A percentile compares a stretch with the other conserved stretches of the same genome.
phyloP scores from a whole-genome alignment of 1,140 invertebrate species.

The Pachyrhynchus sulphureomaculatus region DNA sequence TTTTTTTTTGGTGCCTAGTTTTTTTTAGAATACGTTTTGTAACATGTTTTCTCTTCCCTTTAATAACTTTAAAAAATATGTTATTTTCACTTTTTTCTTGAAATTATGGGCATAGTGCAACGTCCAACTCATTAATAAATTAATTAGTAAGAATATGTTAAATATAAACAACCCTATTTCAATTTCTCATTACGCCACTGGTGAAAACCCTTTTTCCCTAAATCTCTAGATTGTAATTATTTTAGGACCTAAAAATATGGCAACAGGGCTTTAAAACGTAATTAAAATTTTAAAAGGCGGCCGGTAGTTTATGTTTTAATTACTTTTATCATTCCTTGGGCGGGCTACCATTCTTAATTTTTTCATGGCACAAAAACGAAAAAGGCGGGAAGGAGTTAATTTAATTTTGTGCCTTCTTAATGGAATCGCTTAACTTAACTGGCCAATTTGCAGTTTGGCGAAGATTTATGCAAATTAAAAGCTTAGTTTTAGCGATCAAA shows the following conservation, averaged over 20 bases:
- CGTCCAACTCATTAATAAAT: no score
- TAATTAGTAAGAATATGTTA: no score
- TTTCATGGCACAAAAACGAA: slow-evolving; percentile 17
- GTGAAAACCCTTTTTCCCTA: no score
- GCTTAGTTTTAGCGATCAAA: slow-evolving; percentile 19
- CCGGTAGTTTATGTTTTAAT: slow-evolving; percentile 19
- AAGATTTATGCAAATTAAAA: slow-evolving; percentile 23
- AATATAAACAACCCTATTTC: no score
- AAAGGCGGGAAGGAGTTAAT: slow-evolving; percentile 21
- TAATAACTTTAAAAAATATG: no score
- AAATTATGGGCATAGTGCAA: no score
- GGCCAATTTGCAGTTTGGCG: slow-evolving; percentile 25
- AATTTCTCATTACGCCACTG: no score
- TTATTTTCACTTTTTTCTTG: no score
- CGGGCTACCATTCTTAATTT: slow-evolving; percentile 22
- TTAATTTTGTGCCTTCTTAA: slow-evolving; percentile 27
- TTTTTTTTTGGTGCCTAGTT: no score
- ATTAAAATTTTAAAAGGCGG: not conserved
- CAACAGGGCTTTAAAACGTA: not conserved
- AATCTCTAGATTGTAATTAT: no score
- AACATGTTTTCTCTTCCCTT: no score
- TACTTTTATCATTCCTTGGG: slow-evolving; percentile 22
- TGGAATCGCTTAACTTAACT: slow-evolving; percentile 25
- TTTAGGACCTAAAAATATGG: not conserved
- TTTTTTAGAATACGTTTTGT: no score